Evolutionary conservation across 1,140 invertebrate genomes (phyloP), one percentile per base, ranked within the genome.

Genomic region (Brachystomella parvula): DNA sequence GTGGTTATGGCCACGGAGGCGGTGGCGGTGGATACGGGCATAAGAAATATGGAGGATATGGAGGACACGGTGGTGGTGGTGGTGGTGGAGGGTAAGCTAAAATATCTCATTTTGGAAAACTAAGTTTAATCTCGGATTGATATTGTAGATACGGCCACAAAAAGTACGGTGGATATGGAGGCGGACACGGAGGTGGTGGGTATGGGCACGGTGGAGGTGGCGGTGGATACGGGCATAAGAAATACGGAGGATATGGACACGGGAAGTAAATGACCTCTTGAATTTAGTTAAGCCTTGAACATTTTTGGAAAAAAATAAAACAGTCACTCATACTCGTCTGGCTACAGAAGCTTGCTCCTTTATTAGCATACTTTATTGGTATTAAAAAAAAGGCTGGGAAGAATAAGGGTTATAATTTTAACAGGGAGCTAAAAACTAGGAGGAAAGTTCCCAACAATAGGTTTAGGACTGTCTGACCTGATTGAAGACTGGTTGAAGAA

Each of bases 111-210:
- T 24, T 19, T 17, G 3, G 49, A 53, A 53, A 53, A 15, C 24
- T 12, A 60, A 19, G 33, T 60, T 60, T 9, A 30, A 6, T 12
- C 32, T 24, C 31, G 9, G 9, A 15, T 35, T 9, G 12, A 24
- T 57, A 9, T 6, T 57, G 6, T 12, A 57, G 53, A 57, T 57
- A 57, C 28, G 53, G 58, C 58, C 58, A 60, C n/a, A n/a, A n/a
- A n/a, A n/a, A n/a, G n/a, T n/a, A n/a, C 29, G 33, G 33, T 9
- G 33, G 33, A 6, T 12, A 30, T 32, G 58, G 58, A 28, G 58
- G 58, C 31, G 58, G 58, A 3, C 6, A 24, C 58, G 58, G 58
- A 9, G 29, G 29, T 29, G 58, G 58, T 60, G 58, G 12, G 19
- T 30, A 35, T 19, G 29, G 33, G 9, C 19, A 35, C 58, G 58